Conservation (phyloP, 1,140 invertebrate species). For the Leguminivora glycinivorella region DNA sequence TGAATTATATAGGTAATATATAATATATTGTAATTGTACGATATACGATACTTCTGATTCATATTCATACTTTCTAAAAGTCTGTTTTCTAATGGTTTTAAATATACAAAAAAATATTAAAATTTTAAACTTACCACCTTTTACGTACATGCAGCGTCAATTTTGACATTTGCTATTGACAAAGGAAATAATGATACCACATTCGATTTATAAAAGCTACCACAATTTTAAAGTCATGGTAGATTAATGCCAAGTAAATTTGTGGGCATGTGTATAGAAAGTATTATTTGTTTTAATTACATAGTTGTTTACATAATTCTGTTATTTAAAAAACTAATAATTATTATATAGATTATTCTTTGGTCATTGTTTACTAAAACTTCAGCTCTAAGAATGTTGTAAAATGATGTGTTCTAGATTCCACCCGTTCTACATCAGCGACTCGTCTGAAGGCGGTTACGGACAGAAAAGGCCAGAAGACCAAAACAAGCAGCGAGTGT, state of each 20-base stretch:
- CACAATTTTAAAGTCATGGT: neutral
- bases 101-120: neutral
- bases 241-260: too few species aligned
- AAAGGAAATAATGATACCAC: neutral
- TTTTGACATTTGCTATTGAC: neutral
- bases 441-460: conserved; percentile 90
- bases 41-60: too few species aligned
- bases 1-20: too few species aligned
- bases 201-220: neutral
- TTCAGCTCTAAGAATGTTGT: too few species aligned
- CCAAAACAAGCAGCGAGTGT: conserved; percentile 85
- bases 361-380: neutral
- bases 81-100: too few species aligned
- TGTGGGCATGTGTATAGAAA: too few species aligned
- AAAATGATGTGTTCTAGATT: conserved; percentile 79
- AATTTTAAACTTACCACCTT: neutral
- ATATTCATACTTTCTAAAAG: too few species aligned
- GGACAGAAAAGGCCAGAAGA: conserved; percentile 86
- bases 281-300: too few species aligned
- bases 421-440: conserved; percentile 97
- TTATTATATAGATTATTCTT: too few species aligned
- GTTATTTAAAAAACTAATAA: too few species aligned
- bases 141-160: neutral
- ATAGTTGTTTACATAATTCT: too few species aligned
- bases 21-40: too few species aligned